Base-by-base conservation (phyloP, 2,797 vertebrate species). In the Halcyon badia region DNA sequence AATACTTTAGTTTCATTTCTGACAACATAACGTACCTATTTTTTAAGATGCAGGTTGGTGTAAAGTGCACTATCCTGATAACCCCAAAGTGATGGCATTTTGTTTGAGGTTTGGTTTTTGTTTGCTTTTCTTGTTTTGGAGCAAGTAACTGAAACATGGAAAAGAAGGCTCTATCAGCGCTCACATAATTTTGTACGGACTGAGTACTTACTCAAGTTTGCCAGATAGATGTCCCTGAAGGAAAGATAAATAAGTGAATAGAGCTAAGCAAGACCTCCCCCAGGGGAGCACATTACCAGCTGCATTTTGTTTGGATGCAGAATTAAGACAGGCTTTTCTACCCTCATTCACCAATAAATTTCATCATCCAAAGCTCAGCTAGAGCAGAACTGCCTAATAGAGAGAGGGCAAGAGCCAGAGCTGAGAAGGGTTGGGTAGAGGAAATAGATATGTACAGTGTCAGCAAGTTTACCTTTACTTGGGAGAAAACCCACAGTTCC, bases 1-100 rank as follows among this genome's bases (percentile, higher is more conserved):
- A 87, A 33, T 35, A 52, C 72, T 94, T 88, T 15, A 80, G 52
- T 49, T 91, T 54, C 5, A 81, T 77, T 92, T 92, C 31, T 57
- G 42, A 42, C 54, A 0, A 71, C 17, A 35, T 62, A 51, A 0
- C 56, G 10, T 1, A 9, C 6, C 6, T 2, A 3, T 49, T 81
- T 91, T 68, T 71, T 41, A 76, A 88, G 22, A 61, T 31, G 11
- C 2, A 21, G 10, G 8, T 44, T 48, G 6, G 10, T 80, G 12
- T 42, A 26, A 94, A 79, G 11, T 62, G 8, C 8, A 10, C 4
- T 37, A 6, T 58, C 4, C 7, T 35, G 18, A 26, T 44, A 42
- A 31, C 21, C 4, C 18, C 25, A 49, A 68, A 57, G 33, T 5
- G 9, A 7, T 39, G 11, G 3, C 0, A 16, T 25, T 84, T 10